These are phyloP conservation scores for Camelus dromedarius DNA, from an alignment of 2,113 vertebrate genomes.

Conservation along the genomic window DNA sequence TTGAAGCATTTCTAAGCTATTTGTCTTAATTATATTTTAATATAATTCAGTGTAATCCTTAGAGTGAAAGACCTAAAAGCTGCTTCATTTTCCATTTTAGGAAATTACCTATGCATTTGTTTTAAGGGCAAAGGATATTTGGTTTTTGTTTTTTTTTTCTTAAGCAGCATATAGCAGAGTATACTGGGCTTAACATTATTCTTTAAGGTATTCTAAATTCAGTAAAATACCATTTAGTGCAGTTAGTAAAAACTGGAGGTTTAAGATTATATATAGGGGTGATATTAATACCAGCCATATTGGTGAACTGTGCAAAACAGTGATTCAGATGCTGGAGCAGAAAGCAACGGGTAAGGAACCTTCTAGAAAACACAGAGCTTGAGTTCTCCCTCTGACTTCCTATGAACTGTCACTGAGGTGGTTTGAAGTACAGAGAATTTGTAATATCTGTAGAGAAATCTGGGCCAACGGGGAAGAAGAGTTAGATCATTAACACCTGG, in stretches of 20 bases:
- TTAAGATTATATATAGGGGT: background rate
- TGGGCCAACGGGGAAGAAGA: background rate
- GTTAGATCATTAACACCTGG: background rate
- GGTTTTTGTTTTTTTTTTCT: background rate
- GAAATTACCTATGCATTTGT: slow-evolving; percentile 58
- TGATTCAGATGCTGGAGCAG: background rate
- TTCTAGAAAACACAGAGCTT: slow-evolving; percentile 16
- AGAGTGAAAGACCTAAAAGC: slow-evolving; percentile 36
- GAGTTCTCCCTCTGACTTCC: background rate
- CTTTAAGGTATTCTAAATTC: slow-evolving; percentile 27
- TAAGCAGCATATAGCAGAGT: background rate
- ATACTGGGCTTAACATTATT: slow-evolving; percentile 8
- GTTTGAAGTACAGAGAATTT: background rate
- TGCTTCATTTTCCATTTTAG: slow-evolving; percentile 57
- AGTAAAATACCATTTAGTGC: background rate
- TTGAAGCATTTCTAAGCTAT: slow-evolving; percentile 66
- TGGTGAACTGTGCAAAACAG: background rate
- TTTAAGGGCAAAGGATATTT: slow-evolving; percentile 54
- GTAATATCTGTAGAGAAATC: background rate
- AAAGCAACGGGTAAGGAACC: background rate
- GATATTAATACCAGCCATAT: background rate
- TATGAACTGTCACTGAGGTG: background rate
- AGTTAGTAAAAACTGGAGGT: background rate
- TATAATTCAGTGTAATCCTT: slow-evolving; percentile 57
- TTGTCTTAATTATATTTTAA: slow-evolving; percentile 72